phyloP scores from a whole-genome alignment of 2,888 invertebrate genomes.

The Enchytraeus crypticus region DNA sequence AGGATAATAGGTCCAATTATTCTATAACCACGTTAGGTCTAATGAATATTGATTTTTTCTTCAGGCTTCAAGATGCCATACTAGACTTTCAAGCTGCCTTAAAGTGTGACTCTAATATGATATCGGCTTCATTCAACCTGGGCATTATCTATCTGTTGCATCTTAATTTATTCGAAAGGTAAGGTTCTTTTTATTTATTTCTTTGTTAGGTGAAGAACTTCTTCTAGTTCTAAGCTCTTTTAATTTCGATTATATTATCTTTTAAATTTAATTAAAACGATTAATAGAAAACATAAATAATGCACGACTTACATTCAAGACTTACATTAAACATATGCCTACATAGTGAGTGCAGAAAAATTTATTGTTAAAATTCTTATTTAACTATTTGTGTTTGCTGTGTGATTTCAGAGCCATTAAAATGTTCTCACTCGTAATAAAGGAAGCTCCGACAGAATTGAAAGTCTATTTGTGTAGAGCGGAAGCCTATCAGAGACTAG shows the following conservation, averaged over 20 bases:
- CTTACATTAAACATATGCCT: too few relatives aligned
- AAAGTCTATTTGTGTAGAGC: slow-evolving; percentile 46
- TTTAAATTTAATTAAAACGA: too few relatives aligned
- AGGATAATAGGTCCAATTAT: too few relatives aligned
- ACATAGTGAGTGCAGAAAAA: not conserved
- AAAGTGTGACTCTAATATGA: slow-evolving; percentile 42
- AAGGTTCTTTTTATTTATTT: too few relatives aligned
- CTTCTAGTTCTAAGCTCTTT: too few relatives aligned
- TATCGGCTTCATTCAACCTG: slow-evolving; percentile 45
- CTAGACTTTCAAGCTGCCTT: slow-evolving; percentile 47
- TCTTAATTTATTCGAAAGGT: too few relatives aligned
- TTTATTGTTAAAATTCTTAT: not conserved
- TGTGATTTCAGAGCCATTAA: slow-evolving; percentile 42
- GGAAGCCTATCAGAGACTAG: slow-evolving; percentile 43
- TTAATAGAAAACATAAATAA: too few relatives aligned
- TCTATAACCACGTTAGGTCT: too few relatives aligned
- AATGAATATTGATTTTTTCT: not conserved
- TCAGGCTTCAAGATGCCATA: slow-evolving; percentile 45
- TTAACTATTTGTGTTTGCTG: not conserved
- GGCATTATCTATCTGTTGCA: slow-evolving; percentile 48
- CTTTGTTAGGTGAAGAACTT: too few relatives aligned
- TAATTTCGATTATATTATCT: too few relatives aligned
- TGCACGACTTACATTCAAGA: too few relatives aligned
- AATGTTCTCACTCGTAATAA: slow-evolving; percentile 44
- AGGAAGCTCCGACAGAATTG: slow-evolving; percentile 46